Conservation (phyloP, 1,140 invertebrate genomes). For the Saxidomus purpurata region DNA sequence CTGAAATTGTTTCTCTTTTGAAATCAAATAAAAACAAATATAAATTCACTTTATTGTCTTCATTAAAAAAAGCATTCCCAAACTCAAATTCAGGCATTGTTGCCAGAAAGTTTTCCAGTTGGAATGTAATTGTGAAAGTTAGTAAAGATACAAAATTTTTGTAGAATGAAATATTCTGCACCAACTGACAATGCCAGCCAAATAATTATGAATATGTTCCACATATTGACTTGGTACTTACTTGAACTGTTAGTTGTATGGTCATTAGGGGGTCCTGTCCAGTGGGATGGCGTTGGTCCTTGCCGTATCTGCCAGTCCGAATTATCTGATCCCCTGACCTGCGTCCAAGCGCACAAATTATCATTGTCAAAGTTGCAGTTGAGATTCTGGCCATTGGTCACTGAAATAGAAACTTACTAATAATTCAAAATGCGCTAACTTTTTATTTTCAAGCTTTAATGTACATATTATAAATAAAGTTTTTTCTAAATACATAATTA, state of each 20-base stretch:
- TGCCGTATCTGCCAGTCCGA: constrained; percentile 65
- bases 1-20: too few relatives aligned
- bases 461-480: background rate
- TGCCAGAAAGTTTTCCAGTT: too few relatives aligned
- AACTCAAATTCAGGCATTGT: too few relatives aligned
- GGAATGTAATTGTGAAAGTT: too few relatives aligned
- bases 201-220: too few relatives aligned
- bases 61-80: background rate
- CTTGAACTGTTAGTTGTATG: constrained; percentile 68
- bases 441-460: background rate
- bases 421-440: too few relatives aligned
- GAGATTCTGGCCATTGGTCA: constrained; percentile 50
- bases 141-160: too few relatives aligned
- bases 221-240: too few relatives aligned
- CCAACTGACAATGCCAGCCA: too few relatives aligned
- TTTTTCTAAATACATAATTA: background rate
- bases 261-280: constrained; percentile 72
- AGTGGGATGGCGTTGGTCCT: constrained; percentile 53
- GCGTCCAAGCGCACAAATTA: constrained; percentile 63
- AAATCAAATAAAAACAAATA: too few relatives aligned
- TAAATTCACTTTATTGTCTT: too few relatives aligned
- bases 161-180: too few relatives aligned
- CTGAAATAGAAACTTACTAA: constrained; percentile 6
- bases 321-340: constrained; percentile 60
- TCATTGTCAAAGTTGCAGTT: constrained; percentile 73